These are phyloP conservation scores for Pseudochromis fuscus DNA, from an alignment of 2,797 vertebrate species.

Conservation along the genomic window DNA sequence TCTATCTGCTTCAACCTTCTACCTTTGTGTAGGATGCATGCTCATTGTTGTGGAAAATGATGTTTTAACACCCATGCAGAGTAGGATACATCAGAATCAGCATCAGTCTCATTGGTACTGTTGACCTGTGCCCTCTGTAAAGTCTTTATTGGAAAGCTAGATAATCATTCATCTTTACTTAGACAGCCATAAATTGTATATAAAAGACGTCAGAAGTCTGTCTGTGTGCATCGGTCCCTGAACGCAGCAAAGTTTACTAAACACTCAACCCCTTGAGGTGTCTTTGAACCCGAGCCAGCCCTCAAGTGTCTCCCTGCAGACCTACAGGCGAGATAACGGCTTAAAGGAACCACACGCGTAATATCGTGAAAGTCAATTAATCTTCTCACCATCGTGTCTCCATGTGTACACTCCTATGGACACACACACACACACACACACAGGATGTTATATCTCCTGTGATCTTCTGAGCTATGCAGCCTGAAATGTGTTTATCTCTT, in stretches of 20 bases:
- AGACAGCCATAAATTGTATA: constrained; percentile 15
- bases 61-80: constrained; percentile 3
- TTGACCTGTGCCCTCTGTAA: constrained; percentile 2
- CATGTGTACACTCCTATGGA: constrained; percentile 9
- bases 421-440: constrained; percentile 27
- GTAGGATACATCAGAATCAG: not conserved
- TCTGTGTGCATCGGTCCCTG: constrained; percentile 22
- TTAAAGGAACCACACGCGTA: constrained; percentile 52
- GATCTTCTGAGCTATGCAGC: constrained; percentile 69
- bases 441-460: constrained; percentile 71
- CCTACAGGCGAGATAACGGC: constrained; percentile 50
- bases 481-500: constrained; percentile 77
- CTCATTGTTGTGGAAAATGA: constrained; percentile 12
- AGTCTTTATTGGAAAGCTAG: not conserved
- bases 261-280: constrained; percentile 31
- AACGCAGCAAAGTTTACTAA: constrained; percentile 44
- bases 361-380: constrained; percentile 43
- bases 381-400: constrained; percentile 8
- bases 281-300: constrained; percentile 53
- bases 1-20: constrained; percentile 1
- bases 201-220: constrained; percentile 33
- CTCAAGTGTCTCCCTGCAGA: constrained; percentile 51
- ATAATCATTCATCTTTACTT: constrained; percentile 9
- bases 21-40: constrained; percentile 1
- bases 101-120: not conserved